Percentiles rank a stretch among this genome's conserved stretches.
Conservation (phyloP, 2,113 vertebrate genomes). For the Ageneiosus marmoratus region DNA sequence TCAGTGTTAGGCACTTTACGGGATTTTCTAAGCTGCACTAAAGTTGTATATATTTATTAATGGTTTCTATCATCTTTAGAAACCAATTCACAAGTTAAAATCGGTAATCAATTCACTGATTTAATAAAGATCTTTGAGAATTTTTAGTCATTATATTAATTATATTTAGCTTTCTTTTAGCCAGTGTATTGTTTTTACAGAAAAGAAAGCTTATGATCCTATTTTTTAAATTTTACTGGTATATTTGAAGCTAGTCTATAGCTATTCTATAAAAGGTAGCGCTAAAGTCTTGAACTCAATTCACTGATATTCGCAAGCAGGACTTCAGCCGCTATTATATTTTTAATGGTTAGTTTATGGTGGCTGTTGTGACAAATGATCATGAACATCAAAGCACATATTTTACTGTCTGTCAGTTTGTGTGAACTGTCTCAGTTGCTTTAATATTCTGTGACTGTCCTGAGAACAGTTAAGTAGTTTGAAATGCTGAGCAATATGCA, state of each 20-base stretch:
- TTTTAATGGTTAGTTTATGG: not conserved
- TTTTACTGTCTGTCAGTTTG: slow-evolving; percentile 21
- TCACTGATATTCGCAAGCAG: not conserved
- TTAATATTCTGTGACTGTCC: slow-evolving; percentile 2
- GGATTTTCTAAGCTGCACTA: slow-evolving; percentile 16
- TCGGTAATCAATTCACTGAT: not conserved
- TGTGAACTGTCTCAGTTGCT: slow-evolving; percentile 4
- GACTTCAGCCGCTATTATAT: not conserved
- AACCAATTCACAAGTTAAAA: not conserved
- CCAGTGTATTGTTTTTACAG: not conserved
- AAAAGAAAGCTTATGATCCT: not conserved
- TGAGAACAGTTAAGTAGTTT: not conserved
- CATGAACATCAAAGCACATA: not conserved
- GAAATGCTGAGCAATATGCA: slow-evolving; percentile 19
- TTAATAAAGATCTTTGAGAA: not conserved
- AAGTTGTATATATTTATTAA: slow-evolving; percentile 46
- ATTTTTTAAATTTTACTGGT: not conserved
- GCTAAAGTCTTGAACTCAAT: not conserved
- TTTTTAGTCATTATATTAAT: not conserved
- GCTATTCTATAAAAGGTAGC: not conserved
- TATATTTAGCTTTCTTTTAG: not conserved
- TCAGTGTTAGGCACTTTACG: not conserved
- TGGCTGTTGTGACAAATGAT: not conserved
- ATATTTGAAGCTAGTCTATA: not conserved
- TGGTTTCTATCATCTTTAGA: slow-evolving; percentile 51